phyloP scores from a whole-genome alignment of 2,888 invertebrate species.

The Druceiella hillmani region DNA sequence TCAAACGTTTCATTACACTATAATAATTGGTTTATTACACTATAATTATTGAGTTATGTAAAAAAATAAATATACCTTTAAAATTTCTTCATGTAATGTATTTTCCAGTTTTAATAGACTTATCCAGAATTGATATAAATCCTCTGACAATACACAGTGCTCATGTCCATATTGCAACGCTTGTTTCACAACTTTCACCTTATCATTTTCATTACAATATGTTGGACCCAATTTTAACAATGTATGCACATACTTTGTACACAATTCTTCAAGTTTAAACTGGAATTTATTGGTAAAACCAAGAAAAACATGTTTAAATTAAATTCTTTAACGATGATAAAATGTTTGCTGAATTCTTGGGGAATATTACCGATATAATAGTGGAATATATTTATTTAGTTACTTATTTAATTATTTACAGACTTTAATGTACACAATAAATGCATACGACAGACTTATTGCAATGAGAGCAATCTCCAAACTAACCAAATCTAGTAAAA shows the following conservation, averaged over 20 bases:
- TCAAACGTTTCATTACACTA: slow-evolving; percentile 4
- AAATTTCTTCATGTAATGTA: slow-evolving; percentile 31
- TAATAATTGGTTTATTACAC: background rate
- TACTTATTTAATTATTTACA: no score
- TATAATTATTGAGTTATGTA: background rate
- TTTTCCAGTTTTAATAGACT: slow-evolving; percentile 36
- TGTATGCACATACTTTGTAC: slow-evolving; percentile 39
- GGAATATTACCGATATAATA: no score
- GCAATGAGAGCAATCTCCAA: no score
- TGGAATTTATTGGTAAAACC: no score
- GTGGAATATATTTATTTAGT: no score
- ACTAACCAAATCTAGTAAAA: no score
- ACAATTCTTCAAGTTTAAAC: slow-evolving; percentile 41
- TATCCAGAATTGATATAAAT: slow-evolving; percentile 43
- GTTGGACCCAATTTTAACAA: slow-evolving; percentile 32
- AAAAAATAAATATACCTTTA: slow-evolving; percentile 30
- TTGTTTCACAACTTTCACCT: slow-evolving; percentile 36
- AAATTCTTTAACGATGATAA: no score
- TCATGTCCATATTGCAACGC: slow-evolving; percentile 42
- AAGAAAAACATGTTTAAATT: no score
- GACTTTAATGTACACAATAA: no score
- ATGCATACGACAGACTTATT: no score
- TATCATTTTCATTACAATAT: slow-evolving; percentile 33
- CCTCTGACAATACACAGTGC: slow-evolving; percentile 35
- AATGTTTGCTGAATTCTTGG: no score